Percentiles rank a stretch among this genome's conserved stretches.
Evolutionary conservation across 1,140 invertebrate species (phyloP).

Genomic region (Metaphire vulgaris): DNA sequence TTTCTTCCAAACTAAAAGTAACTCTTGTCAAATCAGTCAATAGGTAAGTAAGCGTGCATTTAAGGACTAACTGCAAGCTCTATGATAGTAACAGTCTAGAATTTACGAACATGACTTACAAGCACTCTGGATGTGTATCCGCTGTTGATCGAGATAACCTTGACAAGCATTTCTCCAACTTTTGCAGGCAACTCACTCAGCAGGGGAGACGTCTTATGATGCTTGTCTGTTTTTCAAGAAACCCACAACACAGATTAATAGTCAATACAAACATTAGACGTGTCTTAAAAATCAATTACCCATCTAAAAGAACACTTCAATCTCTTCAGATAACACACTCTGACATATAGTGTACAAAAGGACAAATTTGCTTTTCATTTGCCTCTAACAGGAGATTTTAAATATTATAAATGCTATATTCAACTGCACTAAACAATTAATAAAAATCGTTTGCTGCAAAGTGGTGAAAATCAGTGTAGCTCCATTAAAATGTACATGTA

Average conservation of each 20-base stretch:
- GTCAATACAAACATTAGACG: not conserved
- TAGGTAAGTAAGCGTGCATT: not conserved
- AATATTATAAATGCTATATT: not conserved
- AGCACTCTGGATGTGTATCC: slow-evolving; percentile 91
- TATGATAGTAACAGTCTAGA: not conserved
- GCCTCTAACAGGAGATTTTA: not conserved
- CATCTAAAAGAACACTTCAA: not conserved
- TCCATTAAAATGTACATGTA: too few relatives aligned
- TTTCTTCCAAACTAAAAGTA: not conserved
- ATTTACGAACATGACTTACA: slow-evolving; percentile 92
- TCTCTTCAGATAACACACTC: not conserved
- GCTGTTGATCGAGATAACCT: too few relatives aligned
- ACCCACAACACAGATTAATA: not conserved
- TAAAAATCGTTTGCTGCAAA: too few relatives aligned
- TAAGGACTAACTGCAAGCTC: not conserved
- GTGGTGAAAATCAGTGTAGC: too few relatives aligned
- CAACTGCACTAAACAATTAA: not conserved
- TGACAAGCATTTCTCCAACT: slow-evolving; percentile 74
- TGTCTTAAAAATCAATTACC: not conserved
- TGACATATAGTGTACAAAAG: not conserved
- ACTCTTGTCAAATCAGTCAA: not conserved
- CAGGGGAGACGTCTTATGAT: slow-evolving; percentile 32
- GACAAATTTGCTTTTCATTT: not conserved
- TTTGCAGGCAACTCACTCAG: slow-evolving; percentile 68
- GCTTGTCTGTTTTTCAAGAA: not conserved